A percentile compares a stretch with the other conserved stretches of the same genome.
phyloP scores from a whole-genome alignment of 1,140 invertebrate species.

The Thaumatotibia leucotreta region DNA sequence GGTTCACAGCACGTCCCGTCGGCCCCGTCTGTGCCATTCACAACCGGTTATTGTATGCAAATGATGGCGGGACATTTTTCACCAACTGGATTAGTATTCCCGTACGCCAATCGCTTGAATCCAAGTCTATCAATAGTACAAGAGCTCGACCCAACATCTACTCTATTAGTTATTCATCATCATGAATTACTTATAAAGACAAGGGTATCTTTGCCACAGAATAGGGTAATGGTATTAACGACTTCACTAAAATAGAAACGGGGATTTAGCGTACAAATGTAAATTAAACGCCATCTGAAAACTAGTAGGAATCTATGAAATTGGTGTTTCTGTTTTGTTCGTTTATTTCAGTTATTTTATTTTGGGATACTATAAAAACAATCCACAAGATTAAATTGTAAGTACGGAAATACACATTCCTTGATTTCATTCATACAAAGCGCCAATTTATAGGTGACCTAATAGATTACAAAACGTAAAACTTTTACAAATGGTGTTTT shows the following conservation, averaged over 20 bases:
- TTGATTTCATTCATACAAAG: too few species aligned
- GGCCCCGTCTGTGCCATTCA: conserved; percentile 42
- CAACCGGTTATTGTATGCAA: conserved; percentile 69
- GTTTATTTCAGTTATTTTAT: too few species aligned
- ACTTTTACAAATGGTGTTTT: too few species aligned
- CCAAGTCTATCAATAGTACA: background rate
- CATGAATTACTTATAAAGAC: background rate
- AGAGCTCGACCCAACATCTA: background rate
- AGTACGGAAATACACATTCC: too few species aligned
- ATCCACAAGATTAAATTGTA: too few species aligned
- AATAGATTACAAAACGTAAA: too few species aligned
- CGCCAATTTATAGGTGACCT: too few species aligned
- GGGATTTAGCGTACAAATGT: background rate
- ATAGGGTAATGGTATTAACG: background rate
- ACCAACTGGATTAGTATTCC: conserved; percentile 47
- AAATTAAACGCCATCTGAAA: background rate
- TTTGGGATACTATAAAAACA: too few species aligned
- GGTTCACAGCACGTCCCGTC: conserved; percentile 40
- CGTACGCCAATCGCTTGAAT: conserved; percentile 27
- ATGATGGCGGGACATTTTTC: conserved; percentile 52
- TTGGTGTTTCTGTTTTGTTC: too few species aligned
- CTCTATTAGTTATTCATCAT: background rate
- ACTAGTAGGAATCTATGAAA: background rate
- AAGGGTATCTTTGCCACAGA: background rate
- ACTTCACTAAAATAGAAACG: background rate